Evolutionary conservation across 1,140 invertebrate species (phyloP), one percentile per base, ranked within the genome.

Genomic region (Ceratina australensis): DNA sequence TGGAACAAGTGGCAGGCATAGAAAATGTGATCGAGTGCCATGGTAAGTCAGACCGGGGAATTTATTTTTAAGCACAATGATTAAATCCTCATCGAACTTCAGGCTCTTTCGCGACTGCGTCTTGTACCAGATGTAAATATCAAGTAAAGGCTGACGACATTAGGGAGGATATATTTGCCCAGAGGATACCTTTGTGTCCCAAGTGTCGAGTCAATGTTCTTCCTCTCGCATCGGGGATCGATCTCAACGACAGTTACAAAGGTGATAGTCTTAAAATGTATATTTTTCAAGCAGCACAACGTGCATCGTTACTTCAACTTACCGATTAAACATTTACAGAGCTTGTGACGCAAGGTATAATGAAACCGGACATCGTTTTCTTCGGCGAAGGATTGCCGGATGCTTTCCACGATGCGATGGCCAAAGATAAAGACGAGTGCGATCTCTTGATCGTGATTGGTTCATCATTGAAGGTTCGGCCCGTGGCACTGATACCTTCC

Each of bases 341-440:
- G 78, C 85, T 94, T 52, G 93, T 94, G 12, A 90, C 92, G 18
- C 92, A 92, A 83, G 95, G 95, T 50, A 95, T 98, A 63, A 97
- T 98, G 95, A 98, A 98, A 91, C 98, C 98, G 67, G 97, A 98
- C 88, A 98, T 98, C 87, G 97, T 98, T 22, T 98, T 98, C 92
- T 98, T 98, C 91, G 98, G 98, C 18, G 98, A 98, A 92, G 96
- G 96, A 85, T 91, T 98, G 28, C 96, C 97, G 1, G 95, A 97
- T 78, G 94, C 95, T 69, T 98, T 98, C 88, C 97, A 98, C 87
- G 93, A 95, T 59, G 95, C 96, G 12, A 96, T 98, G 94, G 93
- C 94, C 13, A 93, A 94, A 81, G 97, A 98, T 87, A 97, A 97
- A 87, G 94, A 96, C 71, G 92, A 95, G 56, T 97, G 96, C 92